phyloP scores from a whole-genome alignment of 2,888 invertebrate genomes.

The Mythimna pallens region DNA sequence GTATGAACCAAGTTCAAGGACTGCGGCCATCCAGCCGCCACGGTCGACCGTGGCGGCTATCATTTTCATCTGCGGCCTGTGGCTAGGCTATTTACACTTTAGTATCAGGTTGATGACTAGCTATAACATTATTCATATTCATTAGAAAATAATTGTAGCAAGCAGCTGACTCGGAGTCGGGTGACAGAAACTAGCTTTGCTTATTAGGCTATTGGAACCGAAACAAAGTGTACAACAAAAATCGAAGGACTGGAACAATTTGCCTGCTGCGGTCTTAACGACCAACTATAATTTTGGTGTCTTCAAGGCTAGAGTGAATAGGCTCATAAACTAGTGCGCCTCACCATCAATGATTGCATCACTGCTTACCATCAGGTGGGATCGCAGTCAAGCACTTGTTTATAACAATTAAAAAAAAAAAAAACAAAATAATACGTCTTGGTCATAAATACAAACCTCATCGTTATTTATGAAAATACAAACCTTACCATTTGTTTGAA shows the following conservation, averaged over 20 bases:
- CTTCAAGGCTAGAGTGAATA: too few relatives aligned
- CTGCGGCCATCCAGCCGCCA: background rate
- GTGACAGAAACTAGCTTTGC: background rate
- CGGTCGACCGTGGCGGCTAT: slow-evolving; percentile 12
- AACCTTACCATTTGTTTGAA: too few relatives aligned
- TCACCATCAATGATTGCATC: too few relatives aligned
- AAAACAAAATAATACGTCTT: background rate
- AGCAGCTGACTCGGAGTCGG: background rate
- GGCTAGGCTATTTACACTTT: slow-evolving; percentile 24
- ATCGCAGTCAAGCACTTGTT: too few relatives aligned
- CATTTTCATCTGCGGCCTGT: slow-evolving; percentile 38
- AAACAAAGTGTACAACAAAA: background rate
- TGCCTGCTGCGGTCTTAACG: too few relatives aligned
- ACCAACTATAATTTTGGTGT: too few relatives aligned
- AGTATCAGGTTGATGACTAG: slow-evolving; percentile 13
- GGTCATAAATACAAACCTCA: background rate
- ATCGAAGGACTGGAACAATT: too few relatives aligned
- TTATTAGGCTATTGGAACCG: background rate
- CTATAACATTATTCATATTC: background rate
- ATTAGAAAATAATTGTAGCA: too few relatives aligned
- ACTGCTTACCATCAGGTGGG: too few relatives aligned
- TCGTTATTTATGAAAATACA: background rate
- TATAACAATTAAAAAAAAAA: too few relatives aligned
- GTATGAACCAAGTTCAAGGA: slow-evolving; percentile 11
- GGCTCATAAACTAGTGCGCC: too few relatives aligned